phyloP scores from a whole-genome alignment of 2,113 vertebrate genomes.

The Scatophagus argus region DNA sequence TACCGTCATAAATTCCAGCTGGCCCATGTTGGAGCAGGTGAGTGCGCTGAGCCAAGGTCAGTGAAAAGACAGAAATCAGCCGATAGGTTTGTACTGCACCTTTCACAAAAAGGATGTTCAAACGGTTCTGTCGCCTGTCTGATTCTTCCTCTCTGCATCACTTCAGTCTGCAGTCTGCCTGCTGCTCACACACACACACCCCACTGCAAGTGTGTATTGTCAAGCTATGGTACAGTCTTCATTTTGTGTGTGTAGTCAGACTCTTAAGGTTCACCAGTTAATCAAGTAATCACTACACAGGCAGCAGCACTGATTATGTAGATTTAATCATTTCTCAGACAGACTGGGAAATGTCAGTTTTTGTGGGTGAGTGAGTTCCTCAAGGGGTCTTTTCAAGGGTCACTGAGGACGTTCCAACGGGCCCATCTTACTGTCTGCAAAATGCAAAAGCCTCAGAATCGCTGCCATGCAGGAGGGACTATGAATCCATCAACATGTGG shows the following conservation, averaged over 20 bases:
- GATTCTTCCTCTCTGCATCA: background rate
- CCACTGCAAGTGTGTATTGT: background rate
- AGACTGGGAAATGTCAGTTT: background rate
- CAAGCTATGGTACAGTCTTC: background rate
- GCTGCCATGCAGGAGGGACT: background rate
- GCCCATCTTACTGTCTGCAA: background rate
- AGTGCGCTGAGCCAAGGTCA: constrained; percentile 28
- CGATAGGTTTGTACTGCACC: constrained; percentile 10
- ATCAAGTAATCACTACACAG: constrained; percentile 4
- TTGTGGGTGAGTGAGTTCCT: background rate
- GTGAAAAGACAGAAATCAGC: background rate
- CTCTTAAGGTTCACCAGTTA: background rate
- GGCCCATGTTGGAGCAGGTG: constrained; percentile 16
- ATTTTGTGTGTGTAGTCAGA: background rate
- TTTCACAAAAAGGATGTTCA: background rate
- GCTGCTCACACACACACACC: constrained; percentile 21
- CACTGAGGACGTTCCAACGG: background rate
- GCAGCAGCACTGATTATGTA: constrained; percentile 5
- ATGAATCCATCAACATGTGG: background rate
- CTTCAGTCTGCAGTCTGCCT: constrained; percentile 5
- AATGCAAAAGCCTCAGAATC: background rate
- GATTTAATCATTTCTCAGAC: background rate
- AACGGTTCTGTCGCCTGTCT: background rate
- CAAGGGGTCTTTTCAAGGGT: background rate
- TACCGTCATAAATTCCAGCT: constrained; percentile 1